Conservation (phyloP, 2,888 invertebrate genomes). For the Camponotus fellah region DNA sequence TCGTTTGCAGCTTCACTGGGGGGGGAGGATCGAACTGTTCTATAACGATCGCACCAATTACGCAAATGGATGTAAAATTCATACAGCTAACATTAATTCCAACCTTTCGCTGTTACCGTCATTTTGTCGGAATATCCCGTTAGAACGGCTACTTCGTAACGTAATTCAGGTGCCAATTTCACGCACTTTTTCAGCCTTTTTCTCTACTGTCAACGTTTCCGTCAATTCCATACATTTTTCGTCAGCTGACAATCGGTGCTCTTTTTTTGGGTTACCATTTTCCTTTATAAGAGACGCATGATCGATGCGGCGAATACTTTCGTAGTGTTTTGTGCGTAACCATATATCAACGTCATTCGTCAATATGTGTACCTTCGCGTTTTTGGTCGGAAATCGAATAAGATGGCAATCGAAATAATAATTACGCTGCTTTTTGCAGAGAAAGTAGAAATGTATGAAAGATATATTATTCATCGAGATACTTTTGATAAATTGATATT, state of each 20-base stretch:
- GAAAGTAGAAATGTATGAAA: background rate
- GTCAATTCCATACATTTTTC: slow-evolving; percentile 42
- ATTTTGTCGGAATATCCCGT: slow-evolving; percentile 44
- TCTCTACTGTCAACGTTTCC: slow-evolving; percentile 24
- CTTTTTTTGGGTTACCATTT: slow-evolving; percentile 42
- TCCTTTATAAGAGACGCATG: slow-evolving; percentile 35
- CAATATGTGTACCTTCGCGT: slow-evolving; percentile 54
- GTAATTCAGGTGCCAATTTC: slow-evolving; percentile 44
- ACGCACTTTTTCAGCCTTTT: slow-evolving; percentile 29
- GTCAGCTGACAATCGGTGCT: slow-evolving; percentile 29
- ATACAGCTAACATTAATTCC: slow-evolving; percentile 49
- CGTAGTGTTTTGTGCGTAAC: slow-evolving; percentile 3
- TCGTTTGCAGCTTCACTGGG: slow-evolving; percentile 5
- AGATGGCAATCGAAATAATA: slow-evolving; percentile 43
- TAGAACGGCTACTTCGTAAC: slow-evolving; percentile 45
- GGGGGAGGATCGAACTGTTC: slow-evolving; percentile 39
- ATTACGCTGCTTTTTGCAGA: background rate
- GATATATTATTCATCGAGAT: background rate
- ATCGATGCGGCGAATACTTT: slow-evolving; percentile 51
- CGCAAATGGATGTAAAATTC: slow-evolving; percentile 46
- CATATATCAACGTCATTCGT: slow-evolving; percentile 39
- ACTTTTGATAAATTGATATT: background rate
- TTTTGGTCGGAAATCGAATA: slow-evolving; percentile 26
- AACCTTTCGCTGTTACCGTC: slow-evolving; percentile 10
- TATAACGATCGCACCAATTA: slow-evolving; percentile 38